These are phyloP conservation scores for Leptoclinus maculatus DNA, from an alignment of 2,797 vertebrate genomes.

Conservation along the genomic window DNA sequence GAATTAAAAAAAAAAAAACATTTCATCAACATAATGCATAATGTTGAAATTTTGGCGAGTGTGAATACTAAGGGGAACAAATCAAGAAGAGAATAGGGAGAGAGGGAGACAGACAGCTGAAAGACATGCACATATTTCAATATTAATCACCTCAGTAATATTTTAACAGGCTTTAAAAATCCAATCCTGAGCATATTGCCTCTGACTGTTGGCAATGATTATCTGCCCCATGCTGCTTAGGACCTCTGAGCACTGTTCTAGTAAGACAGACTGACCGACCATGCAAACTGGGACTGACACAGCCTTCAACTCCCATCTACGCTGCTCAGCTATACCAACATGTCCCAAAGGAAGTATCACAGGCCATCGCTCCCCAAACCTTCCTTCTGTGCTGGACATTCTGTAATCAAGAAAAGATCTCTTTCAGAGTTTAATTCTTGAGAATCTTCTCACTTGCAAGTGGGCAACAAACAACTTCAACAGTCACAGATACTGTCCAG, in stretches of 20 bases:
- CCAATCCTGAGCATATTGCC: slow-evolving; percentile 86
- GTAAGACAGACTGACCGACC: slow-evolving; percentile 68
- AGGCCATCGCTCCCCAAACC: slow-evolving; percentile 3
- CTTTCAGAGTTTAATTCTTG: neutral
- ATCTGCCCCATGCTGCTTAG: slow-evolving; percentile 68
- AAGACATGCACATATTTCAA: slow-evolving; percentile 85
- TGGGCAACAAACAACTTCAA: neutral
- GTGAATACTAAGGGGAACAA: slow-evolving; percentile 53
- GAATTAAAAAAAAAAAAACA: slow-evolving; percentile 25
- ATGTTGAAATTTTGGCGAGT: slow-evolving; percentile 50
- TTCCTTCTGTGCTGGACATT: slow-evolving; percentile 19
- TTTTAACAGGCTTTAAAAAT: slow-evolving; percentile 90
- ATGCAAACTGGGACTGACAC: slow-evolving; percentile 72
- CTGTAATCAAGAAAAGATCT: neutral
- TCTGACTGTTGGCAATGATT: slow-evolving; percentile 83
- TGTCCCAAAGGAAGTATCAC: slow-evolving; percentile 45
- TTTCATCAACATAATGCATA: slow-evolving; percentile 56
- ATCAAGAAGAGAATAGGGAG: slow-evolving; percentile 56
- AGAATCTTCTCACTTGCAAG: neutral
- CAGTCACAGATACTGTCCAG: neutral
- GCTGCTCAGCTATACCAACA: slow-evolving; percentile 40
- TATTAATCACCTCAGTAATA: slow-evolving; percentile 91
- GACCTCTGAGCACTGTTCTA: slow-evolving; percentile 62
- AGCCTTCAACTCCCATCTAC: slow-evolving; percentile 63
- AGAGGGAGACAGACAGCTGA: slow-evolving; percentile 77